Percentiles rank a stretch among this genome's conserved stretches.
Evolutionary conservation across 2,888 invertebrate genomes (phyloP).

Genomic region (Steinernema hermaphroditum): DNA sequence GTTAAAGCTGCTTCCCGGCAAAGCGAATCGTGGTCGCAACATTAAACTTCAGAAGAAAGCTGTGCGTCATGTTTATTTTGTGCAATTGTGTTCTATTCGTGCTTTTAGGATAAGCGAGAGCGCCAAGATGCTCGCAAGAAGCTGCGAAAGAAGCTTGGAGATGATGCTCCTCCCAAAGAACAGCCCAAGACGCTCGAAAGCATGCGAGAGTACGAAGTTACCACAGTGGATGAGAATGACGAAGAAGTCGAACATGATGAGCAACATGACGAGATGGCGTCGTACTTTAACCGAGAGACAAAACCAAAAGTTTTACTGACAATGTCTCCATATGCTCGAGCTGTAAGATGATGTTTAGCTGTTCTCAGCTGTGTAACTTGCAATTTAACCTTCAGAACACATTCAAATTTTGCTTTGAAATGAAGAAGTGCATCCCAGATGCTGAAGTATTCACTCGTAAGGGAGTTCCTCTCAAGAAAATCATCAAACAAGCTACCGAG

Average conservation of each 20-base stretch:
- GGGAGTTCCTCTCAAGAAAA: constrained; percentile 87
- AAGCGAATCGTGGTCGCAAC: constrained; percentile 37
- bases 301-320: constrained; percentile 95
- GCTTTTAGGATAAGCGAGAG: constrained; percentile 56
- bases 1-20: constrained; percentile 31
- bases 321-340: constrained; percentile 85
- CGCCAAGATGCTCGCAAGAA: constrained; percentile 56
- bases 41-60: constrained; percentile 41
- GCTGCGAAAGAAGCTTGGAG: constrained; percentile 58
- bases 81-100: background rate
- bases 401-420: constrained; percentile 83
- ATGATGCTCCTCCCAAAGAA: constrained; percentile 72
- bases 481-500: constrained; percentile 81
- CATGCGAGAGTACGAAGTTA: constrained; percentile 86
- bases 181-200: constrained; percentile 90
- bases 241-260: constrained; percentile 72
- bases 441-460: constrained; percentile 83
- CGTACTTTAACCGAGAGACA: constrained; percentile 82
- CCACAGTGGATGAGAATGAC: constrained; percentile 77
- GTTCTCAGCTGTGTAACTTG: background rate
- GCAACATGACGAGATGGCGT: constrained; percentile 83
- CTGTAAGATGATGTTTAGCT: constrained; percentile 67
- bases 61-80: constrained; percentile 27
- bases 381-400: constrained; percentile 51
- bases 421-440: constrained; percentile 88